Evolutionary conservation across 92 coral and sea anemone species (phyloP).

Genomic region (Nematostella vectensis): DNA sequence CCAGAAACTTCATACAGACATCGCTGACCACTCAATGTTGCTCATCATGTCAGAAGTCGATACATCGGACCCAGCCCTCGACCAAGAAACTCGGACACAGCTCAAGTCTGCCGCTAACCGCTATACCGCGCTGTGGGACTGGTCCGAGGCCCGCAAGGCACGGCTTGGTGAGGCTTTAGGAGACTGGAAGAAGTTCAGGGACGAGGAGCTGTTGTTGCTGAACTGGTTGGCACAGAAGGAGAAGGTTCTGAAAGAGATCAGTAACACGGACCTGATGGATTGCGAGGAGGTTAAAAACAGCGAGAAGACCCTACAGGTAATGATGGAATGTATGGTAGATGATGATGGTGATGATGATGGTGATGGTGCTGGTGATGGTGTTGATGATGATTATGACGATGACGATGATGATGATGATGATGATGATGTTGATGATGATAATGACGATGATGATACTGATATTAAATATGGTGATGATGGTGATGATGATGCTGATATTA

Average conservation of each 20-base stretch:
- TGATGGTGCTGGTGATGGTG: too few relatives aligned
- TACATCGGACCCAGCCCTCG: slow-evolving; percentile 45
- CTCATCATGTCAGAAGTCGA: slow-evolving; percentile 37
- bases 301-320: slow-evolving; percentile 53
- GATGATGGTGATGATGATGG: too few relatives aligned
- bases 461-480: too few relatives aligned
- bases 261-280: slow-evolving; percentile 69
- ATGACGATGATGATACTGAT: too few relatives aligned
- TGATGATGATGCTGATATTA: too few relatives aligned
- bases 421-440: too few relatives aligned
- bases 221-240: slow-evolving; percentile 87
- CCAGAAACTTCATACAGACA: slow-evolving; percentile 56
- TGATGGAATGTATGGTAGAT: too few relatives aligned
- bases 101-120: slow-evolving; percentile 40
- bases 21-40: slow-evolving; percentile 48
- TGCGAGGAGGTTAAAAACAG: slow-evolving; percentile 63
- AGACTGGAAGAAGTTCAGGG: slow-evolving; percentile 77
- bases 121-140: slow-evolving; percentile 61
- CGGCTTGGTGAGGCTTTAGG: slow-evolving; percentile 40
- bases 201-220: slow-evolving; percentile 63
- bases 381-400: too few relatives aligned
- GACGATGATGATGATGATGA: background rate
- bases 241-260: slow-evolving; percentile 51
- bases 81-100: slow-evolving; percentile 38
- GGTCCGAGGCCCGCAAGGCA: slow-evolving; percentile 67